phyloP scores from a whole-genome alignment of 2,113 vertebrate species.

The Corydoras sp. region DNA sequence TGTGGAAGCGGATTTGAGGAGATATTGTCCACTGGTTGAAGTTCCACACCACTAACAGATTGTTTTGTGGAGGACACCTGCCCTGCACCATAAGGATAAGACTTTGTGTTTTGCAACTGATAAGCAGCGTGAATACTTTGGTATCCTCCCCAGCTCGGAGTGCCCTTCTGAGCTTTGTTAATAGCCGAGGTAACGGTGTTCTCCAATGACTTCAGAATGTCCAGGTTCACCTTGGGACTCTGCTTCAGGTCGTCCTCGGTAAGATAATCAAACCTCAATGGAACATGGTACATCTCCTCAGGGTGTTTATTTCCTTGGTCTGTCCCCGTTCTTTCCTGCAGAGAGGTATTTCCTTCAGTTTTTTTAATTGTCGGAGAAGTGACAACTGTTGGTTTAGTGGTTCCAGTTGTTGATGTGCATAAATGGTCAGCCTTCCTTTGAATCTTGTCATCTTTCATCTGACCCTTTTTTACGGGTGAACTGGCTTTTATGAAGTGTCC shows the following conservation, averaged over 20 bases:
- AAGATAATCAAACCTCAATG: constrained; percentile 88
- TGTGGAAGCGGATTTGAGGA: constrained; percentile 63
- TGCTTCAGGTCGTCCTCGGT: constrained; percentile 96
- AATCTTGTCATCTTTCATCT: constrained; percentile 77
- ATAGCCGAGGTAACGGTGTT: constrained; percentile 96
- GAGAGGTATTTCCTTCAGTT: constrained; percentile 71
- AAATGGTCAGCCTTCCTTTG: constrained; percentile 86
- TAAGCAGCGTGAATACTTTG: constrained; percentile 98
- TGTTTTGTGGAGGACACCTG: constrained; percentile 66
- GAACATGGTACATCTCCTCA: constrained; percentile 79
- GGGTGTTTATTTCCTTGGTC: constrained; percentile 51
- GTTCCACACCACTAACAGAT: constrained; percentile 72
- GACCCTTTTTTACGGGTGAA: too few relatives aligned
- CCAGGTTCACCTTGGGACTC: constrained; percentile 88
- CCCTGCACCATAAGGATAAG: constrained; percentile 68
- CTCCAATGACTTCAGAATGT: constrained; percentile 96
- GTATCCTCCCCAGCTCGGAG: constrained; percentile 95
- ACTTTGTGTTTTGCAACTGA: constrained; percentile 90
- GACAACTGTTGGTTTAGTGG: constrained; percentile 58
- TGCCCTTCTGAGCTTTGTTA: constrained; percentile 97
- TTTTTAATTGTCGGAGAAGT: constrained; percentile 79
- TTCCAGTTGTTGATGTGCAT: constrained; percentile 77
- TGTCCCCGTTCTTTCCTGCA: constrained; percentile 72
- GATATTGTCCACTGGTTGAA: constrained; percentile 74
- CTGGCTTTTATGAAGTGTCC: too few relatives aligned